These are phyloP conservation scores for Eumerus sabulonum DNA, from an alignment of 2,888 invertebrate genomes.

Conservation along the genomic window DNA sequence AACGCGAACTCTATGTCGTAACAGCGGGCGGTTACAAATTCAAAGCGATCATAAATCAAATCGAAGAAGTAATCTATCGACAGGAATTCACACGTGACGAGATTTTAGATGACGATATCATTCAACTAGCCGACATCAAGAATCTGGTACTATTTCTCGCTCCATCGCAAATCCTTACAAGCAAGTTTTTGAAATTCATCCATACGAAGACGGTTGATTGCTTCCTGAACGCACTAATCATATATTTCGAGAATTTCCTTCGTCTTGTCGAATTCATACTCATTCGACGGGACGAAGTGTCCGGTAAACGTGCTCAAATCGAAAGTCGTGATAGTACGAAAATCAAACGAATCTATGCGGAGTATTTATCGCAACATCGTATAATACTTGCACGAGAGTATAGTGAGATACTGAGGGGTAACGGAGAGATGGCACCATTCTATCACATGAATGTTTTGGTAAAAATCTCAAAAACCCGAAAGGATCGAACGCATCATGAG, in stretches of 20 bases:
- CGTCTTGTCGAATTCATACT: conserved; percentile 76
- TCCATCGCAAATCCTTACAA: conserved; percentile 71
- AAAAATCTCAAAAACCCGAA: conserved; percentile 73
- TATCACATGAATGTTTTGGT: conserved; percentile 74
- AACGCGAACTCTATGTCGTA: conserved; percentile 69
- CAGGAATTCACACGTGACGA: conserved; percentile 71
- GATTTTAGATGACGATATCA: conserved; percentile 72
- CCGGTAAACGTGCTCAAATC: conserved; percentile 72
- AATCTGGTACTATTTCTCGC: conserved; percentile 75
- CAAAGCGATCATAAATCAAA: conserved; percentile 72
- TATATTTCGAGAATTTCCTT: conserved; percentile 77
- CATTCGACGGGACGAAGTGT: conserved; percentile 75
- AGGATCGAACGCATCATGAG: conserved; percentile 74
- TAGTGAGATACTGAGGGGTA: conserved; percentile 74
- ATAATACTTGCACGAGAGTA: conserved; percentile 77
- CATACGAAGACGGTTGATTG: conserved; percentile 73
- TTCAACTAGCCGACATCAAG: conserved; percentile 76
- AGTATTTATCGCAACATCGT: conserved; percentile 75
- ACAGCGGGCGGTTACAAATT: conserved; percentile 74
- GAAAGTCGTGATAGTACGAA: conserved; percentile 74
- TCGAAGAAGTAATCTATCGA: conserved; percentile 75
- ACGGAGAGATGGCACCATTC: conserved; percentile 72
- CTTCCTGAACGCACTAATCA: conserved; percentile 75
- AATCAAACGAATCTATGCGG: conserved; percentile 74
- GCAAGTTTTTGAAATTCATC: conserved; percentile 74